Conservation (phyloP, 1,140 invertebrate genomes). For the Formica selysi region DNA sequence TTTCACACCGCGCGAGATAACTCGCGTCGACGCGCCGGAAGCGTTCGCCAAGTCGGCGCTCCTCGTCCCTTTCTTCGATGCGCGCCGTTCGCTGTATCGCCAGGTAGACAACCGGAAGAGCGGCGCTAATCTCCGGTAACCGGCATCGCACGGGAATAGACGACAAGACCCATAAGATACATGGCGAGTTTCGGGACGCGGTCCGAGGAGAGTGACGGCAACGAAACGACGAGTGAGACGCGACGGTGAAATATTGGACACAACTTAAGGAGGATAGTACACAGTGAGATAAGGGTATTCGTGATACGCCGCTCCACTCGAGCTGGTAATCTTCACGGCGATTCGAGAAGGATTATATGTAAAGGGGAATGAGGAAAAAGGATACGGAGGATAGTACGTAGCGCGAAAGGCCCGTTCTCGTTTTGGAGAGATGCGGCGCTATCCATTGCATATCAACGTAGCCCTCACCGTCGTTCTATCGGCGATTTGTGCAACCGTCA, state of each 20-base stretch:
- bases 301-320: background rate
- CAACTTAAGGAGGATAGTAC: constrained; percentile 15
- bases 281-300: constrained; percentile 33
- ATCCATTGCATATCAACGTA: constrained; percentile 65
- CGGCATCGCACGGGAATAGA: background rate
- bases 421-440: constrained; percentile 77
- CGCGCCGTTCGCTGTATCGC: constrained; percentile 12
- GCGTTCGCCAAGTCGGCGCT: background rate
- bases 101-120: constrained; percentile 26
- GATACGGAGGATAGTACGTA: constrained; percentile 72
- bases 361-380: constrained; percentile 68
- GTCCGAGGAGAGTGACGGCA: constrained; percentile 9
- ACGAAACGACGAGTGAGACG: background rate
- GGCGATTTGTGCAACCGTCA: constrained; percentile 67
- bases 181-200: background rate
- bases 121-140: no score
- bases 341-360: constrained; percentile 23
- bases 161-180: background rate
- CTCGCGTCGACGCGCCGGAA: constrained; percentile 9
- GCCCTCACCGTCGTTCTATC: constrained; percentile 72
- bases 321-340: constrained; percentile 18
- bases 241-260: constrained; percentile 44
- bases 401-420: constrained; percentile 73
- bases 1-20: constrained; percentile 31
- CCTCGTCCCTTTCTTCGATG: background rate